Evolutionary conservation across 2,888 invertebrate species (phyloP), one percentile per base, ranked within the genome.

Genomic region (Polymixis flavicincta): DNA sequence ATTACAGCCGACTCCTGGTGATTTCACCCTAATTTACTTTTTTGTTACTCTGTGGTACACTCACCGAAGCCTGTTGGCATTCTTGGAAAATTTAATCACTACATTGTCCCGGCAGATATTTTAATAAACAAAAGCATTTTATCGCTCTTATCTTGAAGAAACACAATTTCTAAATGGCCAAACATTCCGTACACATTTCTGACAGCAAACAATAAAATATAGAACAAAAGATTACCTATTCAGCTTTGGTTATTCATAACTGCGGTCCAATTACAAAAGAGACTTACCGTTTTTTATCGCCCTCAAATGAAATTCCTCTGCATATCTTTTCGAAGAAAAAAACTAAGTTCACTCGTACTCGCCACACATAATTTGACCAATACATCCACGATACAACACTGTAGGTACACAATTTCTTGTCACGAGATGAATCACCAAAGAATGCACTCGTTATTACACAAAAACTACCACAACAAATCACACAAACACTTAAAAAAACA

Each of bases 381-480:
- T 90, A 89, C 92, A 90, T 89, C 88, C 92, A 91, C 89, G 89
- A 88, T 88, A 91, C 89, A 90, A 92, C 93, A 94, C 92, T 72
- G 87, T 83, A 79, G 83, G 83, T 88, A 90, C 93, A 94, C 93
- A 93, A 94, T 93, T 94, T 94, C 95, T 95, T 93, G 94, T 93
- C 92, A 85, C 84, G 92, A 95, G 95, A 96, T 96, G 96, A 96
- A 95, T 96, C 96, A 96, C 95, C 93, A 83, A 93, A 93, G 94
- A 95, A 95, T 95, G 94, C 95, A 95, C 95, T 92, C 87, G 76
- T 78, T 87, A 88, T 89, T 92, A 93, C 94, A 91, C 88, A 77
- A 80, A 89, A 90, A 92, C 88, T 89, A 90, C 78, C 90, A 90
- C 92, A 85, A 75, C 89, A 89, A 91, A 90, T 85, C 92, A 93